Percentiles rank a stretch among this genome's conserved stretches.
These are phyloP conservation scores for Lasioglossum lativentre DNA, from an alignment of 2,888 invertebrate genomes.

Conservation along the genomic window DNA sequence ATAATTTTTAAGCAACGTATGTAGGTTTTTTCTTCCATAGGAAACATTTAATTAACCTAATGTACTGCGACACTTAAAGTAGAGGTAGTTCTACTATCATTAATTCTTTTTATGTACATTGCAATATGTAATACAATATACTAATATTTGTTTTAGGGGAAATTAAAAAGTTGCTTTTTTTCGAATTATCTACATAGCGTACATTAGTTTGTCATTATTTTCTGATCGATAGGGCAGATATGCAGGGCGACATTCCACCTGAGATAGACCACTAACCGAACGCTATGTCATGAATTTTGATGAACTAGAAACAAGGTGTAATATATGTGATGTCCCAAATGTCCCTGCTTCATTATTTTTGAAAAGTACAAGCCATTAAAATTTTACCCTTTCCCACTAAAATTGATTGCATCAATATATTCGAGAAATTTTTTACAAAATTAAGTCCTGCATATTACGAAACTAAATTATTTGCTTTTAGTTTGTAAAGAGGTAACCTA, in stretches of 20 bases:
- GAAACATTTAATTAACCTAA: too few relatives aligned
- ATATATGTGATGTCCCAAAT: background rate
- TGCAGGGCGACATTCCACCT: background rate
- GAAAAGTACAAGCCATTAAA: background rate
- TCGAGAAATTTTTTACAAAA: background rate
- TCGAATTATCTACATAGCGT: background rate
- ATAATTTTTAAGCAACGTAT: too few relatives aligned
- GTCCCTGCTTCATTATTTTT: background rate
- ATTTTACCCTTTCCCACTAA: background rate
- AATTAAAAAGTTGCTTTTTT: background rate
- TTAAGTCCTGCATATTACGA: too few relatives aligned
- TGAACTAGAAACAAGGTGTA: background rate
- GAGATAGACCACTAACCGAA: background rate
- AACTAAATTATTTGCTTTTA: too few relatives aligned
- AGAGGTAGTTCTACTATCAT: too few relatives aligned
- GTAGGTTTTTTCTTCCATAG: too few relatives aligned
- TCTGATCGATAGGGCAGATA: background rate
- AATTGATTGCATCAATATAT: too few relatives aligned
- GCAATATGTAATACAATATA: too few relatives aligned
- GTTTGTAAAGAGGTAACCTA: background rate
- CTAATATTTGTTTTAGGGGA: too few relatives aligned
- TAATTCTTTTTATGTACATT: too few relatives aligned
- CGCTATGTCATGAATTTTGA: constrained; percentile 1
- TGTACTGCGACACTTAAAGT: too few relatives aligned
- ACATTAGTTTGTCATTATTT: background rate